Evolutionary conservation across 1,140 invertebrate species (phyloP).

Genomic region (Leguminivora glycinivorella): DNA sequence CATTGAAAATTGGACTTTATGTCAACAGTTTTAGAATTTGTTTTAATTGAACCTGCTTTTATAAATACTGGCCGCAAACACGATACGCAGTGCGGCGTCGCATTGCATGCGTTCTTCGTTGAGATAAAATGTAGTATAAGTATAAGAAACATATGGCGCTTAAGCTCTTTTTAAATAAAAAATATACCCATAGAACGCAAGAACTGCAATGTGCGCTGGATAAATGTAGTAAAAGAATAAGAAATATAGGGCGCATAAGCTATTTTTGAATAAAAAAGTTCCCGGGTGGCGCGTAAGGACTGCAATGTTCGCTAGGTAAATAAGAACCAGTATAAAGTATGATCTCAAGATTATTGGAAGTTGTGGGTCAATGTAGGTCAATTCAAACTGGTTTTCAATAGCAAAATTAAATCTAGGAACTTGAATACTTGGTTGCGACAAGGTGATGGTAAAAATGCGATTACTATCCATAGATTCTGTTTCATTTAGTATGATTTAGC

Average conservation of each 20-base stretch:
- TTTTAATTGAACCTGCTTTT: neutral
- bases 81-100: slow-evolving; percentile 15
- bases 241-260: neutral
- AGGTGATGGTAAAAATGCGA: no score
- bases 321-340: no score
- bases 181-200: neutral
- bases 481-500: no score
- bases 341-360: no score
- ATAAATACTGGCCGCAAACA: slow-evolving; percentile 4
- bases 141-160: neutral
- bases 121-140: neutral
- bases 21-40: neutral
- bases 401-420: no score
- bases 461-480: no score
- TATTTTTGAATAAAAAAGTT: neutral
- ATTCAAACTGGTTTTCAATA: no score
- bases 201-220: no score
- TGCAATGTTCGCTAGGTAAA: no score
- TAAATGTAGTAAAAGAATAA: neutral
- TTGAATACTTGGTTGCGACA: no score
- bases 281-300: no score
- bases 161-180: neutral
- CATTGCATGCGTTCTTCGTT: slow-evolving; percentile 13
- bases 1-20: neutral
- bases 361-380: no score